Evolutionary conservation across 2,797 vertebrate genomes (phyloP).

Genomic region (Borostomias antarcticus): DNA sequence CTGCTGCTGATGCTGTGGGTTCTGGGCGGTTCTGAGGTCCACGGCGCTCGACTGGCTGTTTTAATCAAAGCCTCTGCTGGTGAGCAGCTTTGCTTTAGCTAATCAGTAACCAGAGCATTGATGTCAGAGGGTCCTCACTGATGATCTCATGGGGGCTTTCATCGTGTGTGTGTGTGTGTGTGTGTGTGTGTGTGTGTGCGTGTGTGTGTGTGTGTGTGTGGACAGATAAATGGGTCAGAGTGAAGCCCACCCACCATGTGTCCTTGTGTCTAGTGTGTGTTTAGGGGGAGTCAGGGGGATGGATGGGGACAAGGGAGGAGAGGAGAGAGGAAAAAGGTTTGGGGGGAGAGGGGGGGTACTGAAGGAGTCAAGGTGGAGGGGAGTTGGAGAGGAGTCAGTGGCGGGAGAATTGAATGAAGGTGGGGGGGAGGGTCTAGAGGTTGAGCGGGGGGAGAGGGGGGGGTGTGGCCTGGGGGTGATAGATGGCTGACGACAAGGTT

Average conservation of each 20-base stretch:
- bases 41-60: neutral
- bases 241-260: neutral
- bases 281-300: neutral
- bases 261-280: conserved; percentile 1
- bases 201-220: neutral
- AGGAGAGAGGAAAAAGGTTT: neutral
- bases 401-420: neutral
- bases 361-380: neutral
- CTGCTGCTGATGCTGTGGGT: neutral
- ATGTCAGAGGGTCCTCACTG: neutral
- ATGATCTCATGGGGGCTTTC: neutral
- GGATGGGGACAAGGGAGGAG: neutral
- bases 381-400: neutral
- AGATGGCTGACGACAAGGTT: neutral
- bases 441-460: neutral
- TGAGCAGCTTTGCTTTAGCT: neutral
- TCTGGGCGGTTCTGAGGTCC: neutral
- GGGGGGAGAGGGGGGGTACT: neutral
- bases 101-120: conserved; percentile 9
- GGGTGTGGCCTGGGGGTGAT: neutral
- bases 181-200: neutral
- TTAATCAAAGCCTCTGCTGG: neutral
- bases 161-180: neutral
- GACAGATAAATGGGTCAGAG: conserved; percentile 4
- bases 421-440: neutral